phyloP scores from a whole-genome alignment of 2,888 invertebrate species.

The Leptinotarsa peninsularis region DNA sequence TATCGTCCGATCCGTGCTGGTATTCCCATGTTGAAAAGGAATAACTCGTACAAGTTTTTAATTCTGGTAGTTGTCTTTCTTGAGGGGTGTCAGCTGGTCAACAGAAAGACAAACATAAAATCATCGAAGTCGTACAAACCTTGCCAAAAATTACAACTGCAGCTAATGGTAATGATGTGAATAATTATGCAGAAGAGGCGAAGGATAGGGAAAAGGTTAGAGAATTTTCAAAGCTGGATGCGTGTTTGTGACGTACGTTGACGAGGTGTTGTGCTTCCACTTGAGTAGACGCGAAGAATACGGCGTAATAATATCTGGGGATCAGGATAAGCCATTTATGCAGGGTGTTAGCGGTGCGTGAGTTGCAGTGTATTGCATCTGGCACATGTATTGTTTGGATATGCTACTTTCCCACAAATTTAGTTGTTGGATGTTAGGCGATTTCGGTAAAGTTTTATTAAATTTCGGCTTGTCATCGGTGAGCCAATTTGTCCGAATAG shows the following conservation, averaged over 20 bases:
- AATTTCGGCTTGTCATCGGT: slow-evolving; percentile 30
- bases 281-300: slow-evolving; percentile 66
- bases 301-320: slow-evolving; percentile 63
- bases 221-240: slow-evolving; percentile 44
- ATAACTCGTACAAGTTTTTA: too few species aligned
- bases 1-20: too few species aligned
- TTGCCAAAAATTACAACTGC: not conserved
- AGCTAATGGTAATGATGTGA: slow-evolving; percentile 28
- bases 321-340: slow-evolving; percentile 64
- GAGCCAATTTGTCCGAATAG: not conserved
- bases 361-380: slow-evolving; percentile 62
- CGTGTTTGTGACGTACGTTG: slow-evolving; percentile 62
- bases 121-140: not conserved
- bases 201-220: slow-evolving; percentile 35
- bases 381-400: slow-evolving; percentile 63
- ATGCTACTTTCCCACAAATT: slow-evolving; percentile 63
- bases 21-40: too few species aligned
- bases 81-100: too few species aligned
- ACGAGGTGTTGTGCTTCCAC: slow-evolving; percentile 66
- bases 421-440: slow-evolving; percentile 28
- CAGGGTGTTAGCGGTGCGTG: slow-evolving; percentile 45
- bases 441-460: slow-evolving; percentile 38
- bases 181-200: slow-evolving; percentile 40
- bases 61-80: too few species aligned
- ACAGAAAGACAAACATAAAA: not conserved